Evolutionary conservation across 92 coral and sea anemone species (phyloP), one percentile per base, ranked within the genome.

Genomic region (Diadumene lineata): DNA sequence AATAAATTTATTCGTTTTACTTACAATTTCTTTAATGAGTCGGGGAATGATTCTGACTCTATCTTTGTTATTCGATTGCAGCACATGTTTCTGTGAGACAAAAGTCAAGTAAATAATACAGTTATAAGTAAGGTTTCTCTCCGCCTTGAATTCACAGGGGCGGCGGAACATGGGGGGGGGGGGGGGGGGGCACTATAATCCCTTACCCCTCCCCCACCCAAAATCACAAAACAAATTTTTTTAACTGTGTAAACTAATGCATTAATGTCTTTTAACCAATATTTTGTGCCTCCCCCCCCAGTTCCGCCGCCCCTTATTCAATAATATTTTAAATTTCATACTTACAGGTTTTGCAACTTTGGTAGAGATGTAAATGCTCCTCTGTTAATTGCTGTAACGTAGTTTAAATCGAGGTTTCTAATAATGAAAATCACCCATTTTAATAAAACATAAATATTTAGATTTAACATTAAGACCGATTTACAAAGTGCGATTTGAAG

Each of bases 41-140:
- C 65, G 25, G 81, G 72, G 23, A 76, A 76, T 8, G 81, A 60
- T 9, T 53, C 73, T 13, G 66, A 71, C 25, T 76, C 81, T 2
- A 76, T 76, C 11, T 17, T 24, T 10, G 16, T 9, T 26, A 76
- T 64, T 76, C 31, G 26, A 55, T 76, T 76, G 31, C 61, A 44
- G 50, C 56, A 60, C 0, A 76, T 50, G 10, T 75, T 75, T 15
- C 80, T 70, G 19, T 53, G 10, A 53, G 19, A 53, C 58, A 53
- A 15, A 17, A 44, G 10, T 53, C 19, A 4, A 38, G 48, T 53
- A 53, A 3, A 2, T 21, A 53, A 23, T 53, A 15, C 51, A 44
- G 17, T 44, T 17, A 44, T 8, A 17, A 17, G 51, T 8, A 17
- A 17, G 17, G 9, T 53, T 53, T 38, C 13, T 38, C 48, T 38